Conservation (phyloP, 2,797 vertebrate genomes). For the Gephyroberyx darwinii region DNA sequence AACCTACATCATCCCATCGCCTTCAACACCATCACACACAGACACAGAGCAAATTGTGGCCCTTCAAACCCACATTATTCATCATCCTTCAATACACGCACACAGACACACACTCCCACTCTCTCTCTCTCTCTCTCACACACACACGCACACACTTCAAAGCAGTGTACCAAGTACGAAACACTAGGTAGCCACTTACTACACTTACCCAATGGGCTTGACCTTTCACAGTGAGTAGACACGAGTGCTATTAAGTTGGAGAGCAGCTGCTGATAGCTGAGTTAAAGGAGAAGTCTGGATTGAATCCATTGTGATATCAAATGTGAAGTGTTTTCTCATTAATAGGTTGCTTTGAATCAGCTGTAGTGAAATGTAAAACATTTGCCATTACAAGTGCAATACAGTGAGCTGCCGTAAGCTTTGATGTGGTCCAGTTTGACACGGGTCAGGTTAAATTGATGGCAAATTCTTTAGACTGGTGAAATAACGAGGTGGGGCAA, state of each 20-base stretch:
- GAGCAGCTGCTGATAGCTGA: conserved; percentile 63
- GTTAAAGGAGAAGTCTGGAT: conserved; percentile 46
- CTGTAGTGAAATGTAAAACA: not conserved
- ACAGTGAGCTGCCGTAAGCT: not conserved
- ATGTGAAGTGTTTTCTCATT: conserved; percentile 24
- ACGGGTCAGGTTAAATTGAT: not conserved
- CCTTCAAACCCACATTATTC: conserved; percentile 1
- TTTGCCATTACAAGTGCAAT: conserved; percentile 13
- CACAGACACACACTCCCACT: conserved; percentile 15
- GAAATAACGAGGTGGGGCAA: too few species aligned
- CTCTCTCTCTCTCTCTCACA: too few species aligned
- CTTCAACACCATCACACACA: conserved; percentile 3
- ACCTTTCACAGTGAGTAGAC: conserved; percentile 69
- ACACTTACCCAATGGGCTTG: conserved; percentile 49
- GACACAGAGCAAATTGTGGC: not conserved
- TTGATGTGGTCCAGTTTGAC: not conserved
- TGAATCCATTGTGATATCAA: conserved; percentile 30
- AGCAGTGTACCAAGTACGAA: conserved; percentile 32
- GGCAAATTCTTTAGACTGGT: not conserved
- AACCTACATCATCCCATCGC: conserved; percentile 20
- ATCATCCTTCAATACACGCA: not conserved
- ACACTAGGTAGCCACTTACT: conserved; percentile 53
- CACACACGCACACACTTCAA: conserved; percentile 37
- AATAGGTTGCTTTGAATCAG: conserved; percentile 41
- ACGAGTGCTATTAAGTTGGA: conserved; percentile 62